Evolutionary conservation across 2,888 invertebrate genomes (phyloP), one percentile per base, ranked within the genome.

Genomic region (Trisateles emortualis): DNA sequence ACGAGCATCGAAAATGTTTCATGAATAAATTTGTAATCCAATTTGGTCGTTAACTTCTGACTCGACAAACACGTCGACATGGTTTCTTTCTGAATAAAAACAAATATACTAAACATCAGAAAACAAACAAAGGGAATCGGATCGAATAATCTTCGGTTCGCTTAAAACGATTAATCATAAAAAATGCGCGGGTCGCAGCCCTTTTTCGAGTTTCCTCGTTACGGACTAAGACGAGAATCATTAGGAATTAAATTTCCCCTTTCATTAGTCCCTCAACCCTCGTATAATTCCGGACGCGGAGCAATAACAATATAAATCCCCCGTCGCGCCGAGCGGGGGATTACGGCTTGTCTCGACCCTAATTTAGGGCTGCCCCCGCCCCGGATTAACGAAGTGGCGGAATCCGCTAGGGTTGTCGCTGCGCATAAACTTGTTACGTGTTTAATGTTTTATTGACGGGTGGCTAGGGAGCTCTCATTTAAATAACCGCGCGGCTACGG

Each of bases 211-310:
- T 90, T 90, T 89, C 91, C 92, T 92, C 92, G 92, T 92, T 92
- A 92, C 91, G 88, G 89, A 84, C 92, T 92, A 91, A 92, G 92
- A 92, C 91, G 92, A 89, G 91, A 92, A 92, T 92, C 92, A 92
- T 92, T 92, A 92, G 91, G 92, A 92, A 92, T 92, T 92, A 92
- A 92, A 92, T 92, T 92, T 92, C 92, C 92, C 92, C 92, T 92
- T 92, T 92, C 92, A 92, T 92, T 92, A 92, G 92, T 92, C 92
- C 92, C 92, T 91, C 92, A 92, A 92, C 92, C 92, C 92, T 92
- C 92, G 92, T 92, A 92, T 92, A 92, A 92, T 91, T 91, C 92
- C 90, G 92, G 92, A 92, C 92, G 89, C 90, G 86, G 88, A 90
- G 92, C 92, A 92, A 92, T 92, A 92, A 92, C 92, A 92, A 92